These are phyloP conservation scores for Heliopora coerulea DNA, from an alignment of 92 coral and sea anemone genomes.

Conservation along the genomic window DNA sequence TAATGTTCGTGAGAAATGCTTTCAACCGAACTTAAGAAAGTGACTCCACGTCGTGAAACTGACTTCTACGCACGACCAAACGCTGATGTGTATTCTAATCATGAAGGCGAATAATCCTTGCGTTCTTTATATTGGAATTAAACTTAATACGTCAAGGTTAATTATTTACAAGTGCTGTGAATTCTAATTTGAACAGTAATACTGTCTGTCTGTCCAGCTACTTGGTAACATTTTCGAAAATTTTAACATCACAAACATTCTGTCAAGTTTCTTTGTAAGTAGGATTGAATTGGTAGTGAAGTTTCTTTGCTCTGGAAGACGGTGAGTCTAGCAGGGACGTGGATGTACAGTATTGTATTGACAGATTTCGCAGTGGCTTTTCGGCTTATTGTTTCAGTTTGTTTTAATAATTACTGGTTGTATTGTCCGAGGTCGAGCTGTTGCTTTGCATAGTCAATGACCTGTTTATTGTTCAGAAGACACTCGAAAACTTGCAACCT, in stretches of 20 bases:
- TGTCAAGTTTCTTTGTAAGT: not conserved
- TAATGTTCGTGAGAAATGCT: constrained; percentile 12
- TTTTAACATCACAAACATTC: not conserved
- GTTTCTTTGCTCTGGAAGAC: no score
- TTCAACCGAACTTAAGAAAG: not conserved
- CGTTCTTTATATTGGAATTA: constrained; percentile 20
- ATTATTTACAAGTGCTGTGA: constrained; percentile 1
- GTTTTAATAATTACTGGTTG: constrained; percentile 10
- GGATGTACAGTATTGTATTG: not conserved
- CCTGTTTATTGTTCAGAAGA: not conserved
- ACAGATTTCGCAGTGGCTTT: not conserved
- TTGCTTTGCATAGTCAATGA: not conserved
- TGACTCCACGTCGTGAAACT: not conserved
- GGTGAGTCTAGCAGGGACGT: no score
- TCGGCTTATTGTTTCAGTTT: not conserved
- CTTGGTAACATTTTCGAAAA: not conserved
- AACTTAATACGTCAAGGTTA: constrained; percentile 16
- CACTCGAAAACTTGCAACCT: not conserved
- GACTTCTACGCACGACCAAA: not conserved
- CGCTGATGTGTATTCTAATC: not conserved
- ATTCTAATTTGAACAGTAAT: constrained; percentile 5
- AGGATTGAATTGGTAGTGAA: not conserved
- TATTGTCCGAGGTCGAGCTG: not conserved
- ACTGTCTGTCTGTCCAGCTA: constrained; percentile 11
- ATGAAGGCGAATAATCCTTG: not conserved